These are phyloP conservation scores for Galaxea fascicularis DNA, from an alignment of 92 coral and sea anemone genomes.

Conservation along the genomic window DNA sequence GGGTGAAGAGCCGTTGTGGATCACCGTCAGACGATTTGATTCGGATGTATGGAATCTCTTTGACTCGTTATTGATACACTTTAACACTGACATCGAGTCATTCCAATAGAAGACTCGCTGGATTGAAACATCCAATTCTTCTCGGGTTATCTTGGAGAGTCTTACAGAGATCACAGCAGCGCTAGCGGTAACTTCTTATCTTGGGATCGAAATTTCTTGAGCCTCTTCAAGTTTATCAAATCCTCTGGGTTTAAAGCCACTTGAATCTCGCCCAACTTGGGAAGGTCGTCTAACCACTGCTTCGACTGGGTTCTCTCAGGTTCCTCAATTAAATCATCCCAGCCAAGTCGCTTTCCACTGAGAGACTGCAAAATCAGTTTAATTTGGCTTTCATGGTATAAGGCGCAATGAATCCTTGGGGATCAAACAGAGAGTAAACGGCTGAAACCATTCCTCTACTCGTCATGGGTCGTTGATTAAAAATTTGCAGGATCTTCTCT, in stretches of 20 bases:
- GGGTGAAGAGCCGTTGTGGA: no score
- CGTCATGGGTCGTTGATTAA: constrained; percentile 15
- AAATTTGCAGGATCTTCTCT: background rate
- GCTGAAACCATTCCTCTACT: constrained; percentile 30
- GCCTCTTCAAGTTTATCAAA: constrained; percentile 5
- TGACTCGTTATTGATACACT: no score
- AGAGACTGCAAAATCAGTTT: background rate
- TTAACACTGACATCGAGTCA: no score
- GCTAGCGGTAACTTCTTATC: no score
- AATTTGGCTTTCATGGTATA: background rate
- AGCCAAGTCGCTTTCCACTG: constrained; percentile 4
- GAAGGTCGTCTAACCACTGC: constrained; percentile 36
- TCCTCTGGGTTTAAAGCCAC: background rate
- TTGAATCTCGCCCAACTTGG: constrained; percentile 3
- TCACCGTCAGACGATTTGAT: no score
- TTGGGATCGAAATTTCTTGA: no score
- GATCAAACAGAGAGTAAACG: constrained; percentile 38
- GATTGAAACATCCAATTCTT: no score
- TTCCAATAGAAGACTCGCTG: no score
- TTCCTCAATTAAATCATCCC: background rate
- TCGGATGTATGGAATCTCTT: no score
- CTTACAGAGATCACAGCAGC: no score
- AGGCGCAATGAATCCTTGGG: constrained; percentile 43
- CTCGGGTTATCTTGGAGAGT: no score
- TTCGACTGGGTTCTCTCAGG: constrained; percentile 6